Conservation (phyloP, 2,797 vertebrate genomes). For the Enteromius argenteus region DNA sequence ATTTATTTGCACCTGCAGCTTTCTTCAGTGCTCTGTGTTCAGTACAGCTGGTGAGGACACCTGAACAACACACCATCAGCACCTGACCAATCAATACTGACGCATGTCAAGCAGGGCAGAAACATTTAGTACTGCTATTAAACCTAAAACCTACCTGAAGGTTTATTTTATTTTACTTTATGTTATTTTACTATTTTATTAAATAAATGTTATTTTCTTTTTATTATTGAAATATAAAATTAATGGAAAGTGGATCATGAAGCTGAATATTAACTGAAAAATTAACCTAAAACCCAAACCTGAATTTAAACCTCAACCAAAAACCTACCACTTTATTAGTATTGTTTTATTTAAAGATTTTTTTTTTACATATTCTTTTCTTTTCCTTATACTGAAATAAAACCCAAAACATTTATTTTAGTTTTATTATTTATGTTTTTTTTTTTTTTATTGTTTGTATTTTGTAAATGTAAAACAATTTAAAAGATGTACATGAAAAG, state of each 20-base stretch:
- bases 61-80: conserved; percentile 89
- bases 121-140: not conserved
- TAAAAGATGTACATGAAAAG: no score
- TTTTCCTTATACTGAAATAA: no score
- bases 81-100: conserved; percentile 89
- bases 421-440: no score
- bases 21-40: conserved; percentile 41
- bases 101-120: conserved; percentile 87
- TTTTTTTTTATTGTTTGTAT: not conserved
- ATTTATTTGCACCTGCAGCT: not conserved
- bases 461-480: not conserved
- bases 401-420: no score
- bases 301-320: no score
- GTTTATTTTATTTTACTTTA: not conserved
- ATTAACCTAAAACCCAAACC: no score
- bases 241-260: not conserved
- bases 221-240: not conserved
- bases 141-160: not conserved
- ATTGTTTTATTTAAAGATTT: no score
- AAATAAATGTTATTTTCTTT: not conserved
- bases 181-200: not conserved
- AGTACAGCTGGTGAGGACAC: conserved; percentile 87
- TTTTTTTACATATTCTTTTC: no score
- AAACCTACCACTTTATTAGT: no score
- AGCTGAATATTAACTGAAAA: no score